A percentile compares a stretch with the other conserved stretches of the same genome.
phyloP scores from a whole-genome alignment of 2,797 vertebrate genomes.

The Pangasius krempfi region DNA sequence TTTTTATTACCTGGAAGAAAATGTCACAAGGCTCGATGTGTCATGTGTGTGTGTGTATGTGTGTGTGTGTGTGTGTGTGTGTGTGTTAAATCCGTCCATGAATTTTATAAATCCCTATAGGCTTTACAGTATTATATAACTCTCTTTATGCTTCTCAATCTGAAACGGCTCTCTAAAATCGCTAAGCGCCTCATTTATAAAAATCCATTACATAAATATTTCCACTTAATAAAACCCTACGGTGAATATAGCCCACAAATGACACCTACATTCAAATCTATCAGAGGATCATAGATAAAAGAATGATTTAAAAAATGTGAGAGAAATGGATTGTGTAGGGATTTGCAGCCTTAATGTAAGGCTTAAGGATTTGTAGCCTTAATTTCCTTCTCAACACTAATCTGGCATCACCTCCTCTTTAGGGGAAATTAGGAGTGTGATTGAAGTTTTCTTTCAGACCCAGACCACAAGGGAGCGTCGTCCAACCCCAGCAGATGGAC shows the following conservation, averaged over 20 bases:
- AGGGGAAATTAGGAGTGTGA: not conserved
- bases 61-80: not conserved
- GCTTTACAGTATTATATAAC: conserved; percentile 2
- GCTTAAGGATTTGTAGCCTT: not conserved
- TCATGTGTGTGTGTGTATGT: not conserved
- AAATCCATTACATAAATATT: conserved; percentile 24
- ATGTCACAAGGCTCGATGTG: conserved; percentile 20
- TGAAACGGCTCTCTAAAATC: conserved; percentile 1
- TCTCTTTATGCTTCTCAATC: not conserved
- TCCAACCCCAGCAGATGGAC: conserved; percentile 10
- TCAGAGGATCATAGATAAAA: conserved; percentile 13
- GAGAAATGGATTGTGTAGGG: not conserved
- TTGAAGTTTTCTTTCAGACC: not conserved
- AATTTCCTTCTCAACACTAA: conserved; percentile 17
- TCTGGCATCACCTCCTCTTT: not conserved
- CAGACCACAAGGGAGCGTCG: not conserved
- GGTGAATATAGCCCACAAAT: conserved; percentile 12
- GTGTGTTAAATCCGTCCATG: conserved; percentile 17
- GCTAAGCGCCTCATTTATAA: conserved; percentile 15
- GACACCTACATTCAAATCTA: not conserved
- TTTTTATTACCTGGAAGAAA: conserved; percentile 42
- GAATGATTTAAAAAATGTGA: not conserved
- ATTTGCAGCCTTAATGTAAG: not conserved
- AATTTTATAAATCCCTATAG: conserved; percentile 27
- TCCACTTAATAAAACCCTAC: conserved; percentile 24